Evolutionary conservation across 1,140 invertebrate species (phyloP).

Genomic region (Drosophila nannoptera): DNA sequence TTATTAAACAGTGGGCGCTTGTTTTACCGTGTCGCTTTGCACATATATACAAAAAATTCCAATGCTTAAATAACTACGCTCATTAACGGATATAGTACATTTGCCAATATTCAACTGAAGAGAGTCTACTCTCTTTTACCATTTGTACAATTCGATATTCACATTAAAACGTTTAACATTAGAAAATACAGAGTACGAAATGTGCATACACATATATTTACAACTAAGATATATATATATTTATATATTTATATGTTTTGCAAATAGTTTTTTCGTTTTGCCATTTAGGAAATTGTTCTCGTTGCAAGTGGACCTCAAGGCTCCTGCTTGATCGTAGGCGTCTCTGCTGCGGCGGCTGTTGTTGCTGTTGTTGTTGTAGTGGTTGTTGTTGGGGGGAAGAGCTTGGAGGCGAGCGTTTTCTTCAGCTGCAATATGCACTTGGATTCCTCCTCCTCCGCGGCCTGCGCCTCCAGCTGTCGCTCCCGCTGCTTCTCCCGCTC

Average conservation of each 20-base stretch:
- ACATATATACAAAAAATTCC: slow-evolving; percentile 68
- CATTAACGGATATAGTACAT: slow-evolving; percentile 38
- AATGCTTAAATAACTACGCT: slow-evolving; percentile 60
- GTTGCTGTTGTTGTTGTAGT: not conserved
- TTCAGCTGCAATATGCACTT: slow-evolving; percentile 52
- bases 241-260: slow-evolving; percentile 53
- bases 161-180: slow-evolving; percentile 52
- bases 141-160: slow-evolving; percentile 69
- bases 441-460: slow-evolving; percentile 50
- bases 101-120: slow-evolving; percentile 49
- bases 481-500: slow-evolving; percentile 4
- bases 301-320: slow-evolving; percentile 21
- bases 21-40: slow-evolving; percentile 36
- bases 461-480: slow-evolving; percentile 8
- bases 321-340: slow-evolving; percentile 39
- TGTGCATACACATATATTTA: slow-evolving; percentile 24
- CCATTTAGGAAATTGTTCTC: slow-evolving; percentile 48
- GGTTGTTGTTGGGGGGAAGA: slow-evolving; percentile 38
- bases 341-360: slow-evolving; percentile 17
- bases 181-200: slow-evolving; percentile 39
- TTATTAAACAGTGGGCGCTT: slow-evolving; percentile 70
- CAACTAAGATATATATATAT: slow-evolving; percentile 29
- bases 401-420: slow-evolving; percentile 55
- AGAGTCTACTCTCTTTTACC: slow-evolving; percentile 10
- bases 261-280: slow-evolving; percentile 21